Conservation (phyloP, 2,888 invertebrate genomes). For the Elysia crispata region DNA sequence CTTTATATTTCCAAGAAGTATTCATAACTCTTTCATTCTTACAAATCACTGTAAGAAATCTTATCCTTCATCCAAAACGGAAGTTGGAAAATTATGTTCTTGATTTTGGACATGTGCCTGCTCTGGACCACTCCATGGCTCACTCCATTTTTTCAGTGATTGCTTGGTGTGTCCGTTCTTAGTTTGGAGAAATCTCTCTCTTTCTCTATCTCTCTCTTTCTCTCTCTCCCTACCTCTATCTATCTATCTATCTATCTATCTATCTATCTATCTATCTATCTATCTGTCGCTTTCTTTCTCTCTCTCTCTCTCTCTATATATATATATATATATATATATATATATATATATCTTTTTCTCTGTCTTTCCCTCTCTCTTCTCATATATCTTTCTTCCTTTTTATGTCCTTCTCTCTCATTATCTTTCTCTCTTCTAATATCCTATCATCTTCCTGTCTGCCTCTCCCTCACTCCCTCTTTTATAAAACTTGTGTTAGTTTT, state of each 20-base stretch:
- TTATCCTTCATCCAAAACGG: too few species aligned
- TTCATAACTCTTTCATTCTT: too few species aligned
- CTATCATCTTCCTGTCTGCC: neutral
- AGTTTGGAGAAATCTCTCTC: too few species aligned
- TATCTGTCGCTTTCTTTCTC: slow-evolving; percentile 3
- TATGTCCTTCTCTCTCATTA: neutral
- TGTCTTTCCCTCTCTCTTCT: neutral
- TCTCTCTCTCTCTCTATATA: slow-evolving; percentile 3
- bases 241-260: slow-evolving; percentile 35
- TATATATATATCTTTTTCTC: slow-evolving; percentile 14
- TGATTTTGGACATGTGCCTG: too few species aligned
- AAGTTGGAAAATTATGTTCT: too few species aligned
- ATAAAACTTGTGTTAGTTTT: neutral
- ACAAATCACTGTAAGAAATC: too few species aligned
- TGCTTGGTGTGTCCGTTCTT: too few species aligned
- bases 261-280: slow-evolving; percentile 5
- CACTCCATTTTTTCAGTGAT: too few species aligned
- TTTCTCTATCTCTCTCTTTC: too few species aligned
- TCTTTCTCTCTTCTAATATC: neutral
- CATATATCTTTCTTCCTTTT: neutral
- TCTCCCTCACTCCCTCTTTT: slow-evolving; percentile 1
- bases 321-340: slow-evolving; percentile 18
- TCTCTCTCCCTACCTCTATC: neutral
- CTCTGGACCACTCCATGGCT: too few species aligned
- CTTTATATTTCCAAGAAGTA: too few species aligned